Percentiles rank a stretch among this genome's conserved stretches.
Evolutionary conservation across 2,888 invertebrate species (phyloP).

Genomic region (Eristalis tenax): DNA sequence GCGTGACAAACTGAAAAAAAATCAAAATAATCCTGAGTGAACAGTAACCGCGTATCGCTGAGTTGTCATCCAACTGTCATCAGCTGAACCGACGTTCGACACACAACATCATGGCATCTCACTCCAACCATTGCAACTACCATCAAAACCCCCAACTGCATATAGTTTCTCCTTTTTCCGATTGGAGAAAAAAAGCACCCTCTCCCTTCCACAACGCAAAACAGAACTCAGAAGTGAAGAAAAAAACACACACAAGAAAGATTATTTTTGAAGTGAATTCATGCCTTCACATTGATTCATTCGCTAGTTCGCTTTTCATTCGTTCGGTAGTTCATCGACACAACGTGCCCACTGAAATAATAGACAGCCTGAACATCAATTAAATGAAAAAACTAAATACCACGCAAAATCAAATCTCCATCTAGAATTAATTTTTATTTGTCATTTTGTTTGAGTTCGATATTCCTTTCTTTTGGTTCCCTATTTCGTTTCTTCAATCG

Average conservation of each 20-base stretch:
- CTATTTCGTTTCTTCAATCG: neutral
- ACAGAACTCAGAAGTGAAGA: neutral
- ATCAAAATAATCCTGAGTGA: conserved; percentile 26
- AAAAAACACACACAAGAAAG: neutral
- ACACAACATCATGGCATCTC: conserved; percentile 10
- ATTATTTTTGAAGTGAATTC: conserved; percentile 15
- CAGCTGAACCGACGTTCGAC: neutral
- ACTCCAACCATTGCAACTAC: neutral
- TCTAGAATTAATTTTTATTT: conserved; percentile 22
- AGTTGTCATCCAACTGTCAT: conserved; percentile 57
- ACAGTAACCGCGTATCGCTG: conserved; percentile 26
- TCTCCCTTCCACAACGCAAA: neutral
- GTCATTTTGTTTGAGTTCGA: conserved; percentile 31
- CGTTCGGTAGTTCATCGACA: conserved; percentile 46
- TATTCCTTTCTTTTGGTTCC: conserved; percentile 23
- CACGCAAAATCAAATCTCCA: conserved; percentile 42
- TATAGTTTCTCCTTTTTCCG: conserved; percentile 1
- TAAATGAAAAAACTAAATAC: conserved; percentile 18
- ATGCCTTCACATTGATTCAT: conserved; percentile 22
- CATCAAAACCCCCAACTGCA: neutral
- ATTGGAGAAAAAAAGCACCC: conserved; percentile 11
- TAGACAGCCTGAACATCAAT: conserved; percentile 3
- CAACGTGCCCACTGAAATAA: conserved; percentile 5
- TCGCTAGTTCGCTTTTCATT: conserved; percentile 53
- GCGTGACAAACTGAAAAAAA: neutral